A percentile compares a stretch with the other conserved stretches of the same genome.
phyloP scores from a whole-genome alignment of 2,888 invertebrate genomes.

The Eupithecia centaureata region DNA sequence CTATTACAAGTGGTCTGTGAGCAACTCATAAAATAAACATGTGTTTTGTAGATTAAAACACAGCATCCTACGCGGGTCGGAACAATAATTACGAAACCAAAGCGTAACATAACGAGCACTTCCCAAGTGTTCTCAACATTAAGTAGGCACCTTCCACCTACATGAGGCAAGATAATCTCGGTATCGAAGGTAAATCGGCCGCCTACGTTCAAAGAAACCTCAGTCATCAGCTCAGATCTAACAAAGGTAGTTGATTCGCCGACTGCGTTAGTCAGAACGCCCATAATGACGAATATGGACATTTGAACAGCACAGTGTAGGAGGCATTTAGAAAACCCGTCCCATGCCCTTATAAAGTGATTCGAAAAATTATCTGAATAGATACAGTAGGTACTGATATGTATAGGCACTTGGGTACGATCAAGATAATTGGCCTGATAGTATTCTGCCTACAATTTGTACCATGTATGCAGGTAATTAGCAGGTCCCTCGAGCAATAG shows the following conservation, averaged over 20 bases:
- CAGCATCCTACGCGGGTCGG: slow-evolving; percentile 56
- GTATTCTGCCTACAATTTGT: background rate
- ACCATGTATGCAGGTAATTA: background rate
- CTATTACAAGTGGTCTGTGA: background rate
- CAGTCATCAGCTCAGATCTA: slow-evolving; percentile 72
- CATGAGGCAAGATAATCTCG: slow-evolving; percentile 66
- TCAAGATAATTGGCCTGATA: slow-evolving; percentile 21
- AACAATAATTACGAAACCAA: slow-evolving; percentile 62
- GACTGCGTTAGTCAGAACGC: slow-evolving; percentile 72
- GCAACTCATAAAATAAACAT: slow-evolving; percentile 18
- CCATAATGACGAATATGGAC: slow-evolving; percentile 78
- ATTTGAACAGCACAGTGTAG: slow-evolving; percentile 74
- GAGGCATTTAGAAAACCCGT: slow-evolving; percentile 69
- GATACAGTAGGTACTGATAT: slow-evolving; percentile 27
- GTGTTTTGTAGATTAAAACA: slow-evolving; percentile 48
- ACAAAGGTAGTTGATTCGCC: slow-evolving; percentile 79
- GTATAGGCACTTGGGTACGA: slow-evolving; percentile 5
- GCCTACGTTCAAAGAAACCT: slow-evolving; percentile 71
- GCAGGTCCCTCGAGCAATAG: background rate
- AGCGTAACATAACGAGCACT: slow-evolving; percentile 57
- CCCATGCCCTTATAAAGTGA: slow-evolving; percentile 68
- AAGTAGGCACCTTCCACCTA: slow-evolving; percentile 69
- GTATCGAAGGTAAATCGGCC: slow-evolving; percentile 80
- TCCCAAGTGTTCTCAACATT: slow-evolving; percentile 58
- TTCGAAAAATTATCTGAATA: slow-evolving; percentile 55